Base-by-base conservation (phyloP, 2,888 invertebrate genomes). In the Drosophila testacea region DNA sequence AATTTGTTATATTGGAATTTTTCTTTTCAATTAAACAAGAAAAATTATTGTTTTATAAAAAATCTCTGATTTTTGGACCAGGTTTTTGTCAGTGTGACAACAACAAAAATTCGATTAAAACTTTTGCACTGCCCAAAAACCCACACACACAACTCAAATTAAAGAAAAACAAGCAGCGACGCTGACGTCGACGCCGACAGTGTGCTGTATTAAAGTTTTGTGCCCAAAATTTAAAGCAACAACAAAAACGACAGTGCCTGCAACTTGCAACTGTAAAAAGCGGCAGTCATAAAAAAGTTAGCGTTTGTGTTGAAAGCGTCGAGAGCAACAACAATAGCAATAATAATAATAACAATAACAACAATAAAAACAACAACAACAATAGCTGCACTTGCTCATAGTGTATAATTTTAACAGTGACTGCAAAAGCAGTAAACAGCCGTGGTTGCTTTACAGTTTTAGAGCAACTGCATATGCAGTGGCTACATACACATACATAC, bases 31-130 rank as follows among this genome's bases (percentile, higher is more conserved):
- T 16, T 16, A 16, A 16, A 16, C 16, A 16, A 16, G 1, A 16
- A 1, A 16, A 16, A 16, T 16, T 16, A 16, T 16, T 16, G 16
- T 16, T 0, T 16, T 16, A n/a, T 16, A 16, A 16, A 22, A 22
- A 22, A 22, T 3, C 22, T 22, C 22, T 22, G 0, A 22, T 3
- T 22, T 2, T 22, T 22, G 2, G 22, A 22, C 22, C 22, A 22
- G 22, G 22, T 22, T 22, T 22, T 22, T 38, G 46, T 67, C 16
- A 38, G 48, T 54, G 55, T 57, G 46, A 75, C 67, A 74, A 77
- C 69, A 74, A 66, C 73, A 76, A 78, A 77, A 87, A 84, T 89
- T 85, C 85, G 89, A 85, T 89, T 85, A 88, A 88, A 85, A 85
- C 71, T 85, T 88, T 86, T 87, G 55, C 79, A 56, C 56, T 79